Conservation (phyloP, 2,113 vertebrate genomes). For the Dipodomys spectabilis region DNA sequence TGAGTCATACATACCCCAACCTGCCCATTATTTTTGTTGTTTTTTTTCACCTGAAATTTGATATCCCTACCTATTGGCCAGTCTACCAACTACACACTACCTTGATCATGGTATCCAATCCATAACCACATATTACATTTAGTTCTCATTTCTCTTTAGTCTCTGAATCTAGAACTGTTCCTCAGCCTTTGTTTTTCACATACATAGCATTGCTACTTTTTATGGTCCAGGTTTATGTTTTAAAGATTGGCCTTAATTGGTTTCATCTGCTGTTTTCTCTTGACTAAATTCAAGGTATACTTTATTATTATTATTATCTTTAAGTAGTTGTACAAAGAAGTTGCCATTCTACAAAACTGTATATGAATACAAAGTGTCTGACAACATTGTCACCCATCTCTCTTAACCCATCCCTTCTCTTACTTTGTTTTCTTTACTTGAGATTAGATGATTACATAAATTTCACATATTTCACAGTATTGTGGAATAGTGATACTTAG, state of each 20-base stretch:
- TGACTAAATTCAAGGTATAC: conserved; percentile 37
- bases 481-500: too few relatives aligned
- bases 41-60: conserved; percentile 15
- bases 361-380: too few relatives aligned
- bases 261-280: conserved; percentile 41
- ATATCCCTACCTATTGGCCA: neutral
- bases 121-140: neutral
- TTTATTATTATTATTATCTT: neutral
- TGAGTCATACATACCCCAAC: neutral
- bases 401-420: too few relatives aligned
- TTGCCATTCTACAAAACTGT: too few relatives aligned
- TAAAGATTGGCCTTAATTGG: conserved; percentile 31
- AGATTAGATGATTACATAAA: too few relatives aligned
- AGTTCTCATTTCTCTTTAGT: conserved; percentile 21
- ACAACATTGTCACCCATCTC: too few relatives aligned
- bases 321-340: too few relatives aligned
- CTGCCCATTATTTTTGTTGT: neutral
- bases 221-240: neutral
- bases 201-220: conserved; percentile 17
- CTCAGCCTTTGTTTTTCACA: neutral
- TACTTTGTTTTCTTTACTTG: too few relatives aligned
- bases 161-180: conserved; percentile 25
- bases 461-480: too few relatives aligned
- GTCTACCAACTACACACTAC: neutral
- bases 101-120: neutral